Evolutionary conservation across 2,888 invertebrate species (phyloP), one percentile per base, ranked within the genome.

Genomic region (Drosophila koepferae): DNA sequence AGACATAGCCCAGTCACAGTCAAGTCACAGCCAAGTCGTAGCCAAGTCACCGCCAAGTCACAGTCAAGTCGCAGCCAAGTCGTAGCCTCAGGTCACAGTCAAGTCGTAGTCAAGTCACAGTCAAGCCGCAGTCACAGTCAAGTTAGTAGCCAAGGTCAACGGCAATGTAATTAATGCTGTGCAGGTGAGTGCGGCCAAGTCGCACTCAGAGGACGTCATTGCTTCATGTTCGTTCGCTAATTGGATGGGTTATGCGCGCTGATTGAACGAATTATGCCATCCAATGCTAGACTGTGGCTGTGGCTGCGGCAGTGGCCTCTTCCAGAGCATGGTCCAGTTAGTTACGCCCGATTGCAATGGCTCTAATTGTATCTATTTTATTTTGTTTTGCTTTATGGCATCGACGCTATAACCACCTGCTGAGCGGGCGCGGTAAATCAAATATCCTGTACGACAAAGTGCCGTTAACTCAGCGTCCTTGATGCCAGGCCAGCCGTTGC

Each of bases 391-490:
- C 23, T 43, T 28, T 20, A 51, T 49, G 36, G 43, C 43, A 16
- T 16, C 63, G 18, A 7, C 8, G 14, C 4, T 43, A 14, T 38
- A 14, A 48, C 70, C 70, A 74, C 74, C 79, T 75, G 76, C 67
- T 58, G 72, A 68, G 65, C 55, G 41, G 20, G 5, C 38, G n/a
- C 41, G 63, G 63, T 61, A 74, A 66, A 77, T 74, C 65, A 46
- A 74, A 74, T 79, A 74, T 77, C 75, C 71, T 70, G 61, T 40
- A 31, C 54, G 49, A 55, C 63, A 70, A 71, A 66, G 64, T 81
- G 68, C 65, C 63, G 43, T 61, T 58, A 23, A 41, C 41, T 44
- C 59, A 23, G 28, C 49, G 67, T 63, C 80, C 88, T 71, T 80
- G 88, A 54, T 77, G 64, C 43, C 56, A 16, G 62, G 65, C 59